A percentile compares a stretch with the other conserved stretches of the same genome.
Conservation (phyloP, 2,888 invertebrate species). For the Hirtodrosophila histrioides region DNA sequence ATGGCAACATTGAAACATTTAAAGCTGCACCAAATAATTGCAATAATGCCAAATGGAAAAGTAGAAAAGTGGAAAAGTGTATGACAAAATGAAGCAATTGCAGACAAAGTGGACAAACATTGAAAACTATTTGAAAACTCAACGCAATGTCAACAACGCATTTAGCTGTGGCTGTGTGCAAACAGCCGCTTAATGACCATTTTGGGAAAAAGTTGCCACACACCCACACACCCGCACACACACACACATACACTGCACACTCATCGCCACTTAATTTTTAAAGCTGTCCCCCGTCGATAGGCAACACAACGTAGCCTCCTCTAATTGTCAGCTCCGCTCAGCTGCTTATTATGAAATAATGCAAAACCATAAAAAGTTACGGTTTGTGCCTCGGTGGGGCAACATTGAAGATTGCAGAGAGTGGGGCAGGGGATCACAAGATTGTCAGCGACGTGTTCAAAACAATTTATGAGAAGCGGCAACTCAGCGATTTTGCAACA, state of each 20-base stretch:
- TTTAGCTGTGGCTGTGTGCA: slow-evolving; percentile 27
- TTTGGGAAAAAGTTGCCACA: slow-evolving; percentile 38
- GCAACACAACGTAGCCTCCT: slow-evolving; percentile 20
- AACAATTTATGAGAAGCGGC: slow-evolving; percentile 64
- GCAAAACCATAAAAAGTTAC: slow-evolving; percentile 62
- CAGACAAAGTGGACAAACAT: slow-evolving; percentile 23
- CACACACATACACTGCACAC: slow-evolving; percentile 16
- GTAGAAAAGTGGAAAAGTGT: not conserved
- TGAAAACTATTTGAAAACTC: slow-evolving; percentile 60
- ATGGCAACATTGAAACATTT: slow-evolving; percentile 55
- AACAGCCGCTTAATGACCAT: slow-evolving; percentile 64
- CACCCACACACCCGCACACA: not conserved
- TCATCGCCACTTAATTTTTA: slow-evolving; percentile 67
- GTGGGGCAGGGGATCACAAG: not conserved
- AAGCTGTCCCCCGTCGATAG: slow-evolving; percentile 60
- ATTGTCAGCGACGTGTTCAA: slow-evolving; percentile 55
- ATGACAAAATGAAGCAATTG: slow-evolving; percentile 13
- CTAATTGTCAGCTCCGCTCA: slow-evolving; percentile 67
- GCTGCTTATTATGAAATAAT: slow-evolving; percentile 66
- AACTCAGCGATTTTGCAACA: slow-evolving; percentile 40
- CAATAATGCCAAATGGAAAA: slow-evolving; percentile 28
- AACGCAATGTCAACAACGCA: slow-evolving; percentile 29
- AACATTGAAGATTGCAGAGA: slow-evolving; percentile 1
- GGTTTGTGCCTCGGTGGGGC: slow-evolving; percentile 24
- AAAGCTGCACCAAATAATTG: slow-evolving; percentile 60